Evolutionary conservation across 1,140 invertebrate genomes (phyloP).

Genomic region (Listronotus oregonensis): DNA sequence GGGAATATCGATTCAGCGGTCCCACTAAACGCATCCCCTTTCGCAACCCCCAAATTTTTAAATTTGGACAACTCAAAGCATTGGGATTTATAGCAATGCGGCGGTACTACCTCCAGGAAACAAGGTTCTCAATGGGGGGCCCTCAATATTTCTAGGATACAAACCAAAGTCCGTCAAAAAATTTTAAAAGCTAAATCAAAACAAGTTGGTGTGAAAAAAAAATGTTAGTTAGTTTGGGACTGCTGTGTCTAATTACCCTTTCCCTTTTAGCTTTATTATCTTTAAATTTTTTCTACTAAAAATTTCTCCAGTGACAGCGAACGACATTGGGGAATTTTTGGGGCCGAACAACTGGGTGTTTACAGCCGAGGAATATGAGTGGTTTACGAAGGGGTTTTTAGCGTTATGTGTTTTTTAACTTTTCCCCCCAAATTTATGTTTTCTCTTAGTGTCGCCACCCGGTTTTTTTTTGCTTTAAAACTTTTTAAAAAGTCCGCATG

Average conservation of each 20-base stretch:
- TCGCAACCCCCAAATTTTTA: constrained; percentile 32
- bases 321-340: constrained; percentile 62
- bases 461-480: constrained; percentile 92
- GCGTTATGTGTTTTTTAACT: constrained; percentile 87
- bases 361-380: constrained; percentile 77
- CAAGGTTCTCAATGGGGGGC: constrained; percentile 60
- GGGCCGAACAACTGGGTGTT: constrained; percentile 62
- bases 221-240: constrained; percentile 81
- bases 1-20: constrained; percentile 45
- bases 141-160: constrained; percentile 59
- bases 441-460: constrained; percentile 89
- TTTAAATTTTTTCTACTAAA: constrained; percentile 82
- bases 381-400: constrained; percentile 87
- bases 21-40: constrained; percentile 50
- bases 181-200: constrained; percentile 57
- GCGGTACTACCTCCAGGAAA: constrained; percentile 54
- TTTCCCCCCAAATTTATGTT: constrained; percentile 85
- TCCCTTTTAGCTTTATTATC: constrained; percentile 81
- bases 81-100: constrained; percentile 66
- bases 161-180: constrained; percentile 57
- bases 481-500: constrained; percentile 76
- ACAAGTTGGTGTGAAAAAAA: constrained; percentile 72
- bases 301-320: constrained; percentile 71
- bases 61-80: constrained; percentile 67
- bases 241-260: constrained; percentile 82